Conservation (phyloP, 2,797 vertebrate genomes). For the Danio kyathit region DNA sequence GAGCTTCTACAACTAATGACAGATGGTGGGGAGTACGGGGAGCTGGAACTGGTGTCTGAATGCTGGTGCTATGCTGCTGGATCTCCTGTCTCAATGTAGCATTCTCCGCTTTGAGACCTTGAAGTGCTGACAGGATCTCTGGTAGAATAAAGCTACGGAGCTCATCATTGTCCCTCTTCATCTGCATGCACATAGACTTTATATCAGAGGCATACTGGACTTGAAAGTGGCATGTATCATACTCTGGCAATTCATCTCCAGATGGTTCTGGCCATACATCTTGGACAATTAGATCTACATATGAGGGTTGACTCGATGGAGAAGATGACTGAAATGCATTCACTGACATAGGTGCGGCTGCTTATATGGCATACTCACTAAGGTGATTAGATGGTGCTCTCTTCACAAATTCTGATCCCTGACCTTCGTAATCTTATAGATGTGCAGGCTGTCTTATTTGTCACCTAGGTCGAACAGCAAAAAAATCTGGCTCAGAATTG, state of each 20-base stretch:
- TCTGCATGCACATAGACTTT: too few species aligned
- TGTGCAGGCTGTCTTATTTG: neutral
- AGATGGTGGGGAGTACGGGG: neutral
- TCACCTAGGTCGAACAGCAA: neutral
- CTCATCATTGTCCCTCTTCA: too few species aligned
- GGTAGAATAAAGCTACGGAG: neutral
- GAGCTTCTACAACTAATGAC: neutral
- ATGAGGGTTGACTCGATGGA: too few species aligned
- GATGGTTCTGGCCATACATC: too few species aligned
- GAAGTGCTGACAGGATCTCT: neutral
- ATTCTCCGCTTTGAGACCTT: neutral
- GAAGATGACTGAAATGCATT: too few species aligned
- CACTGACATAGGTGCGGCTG: neutral
- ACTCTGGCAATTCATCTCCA: too few species aligned
- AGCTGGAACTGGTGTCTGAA: too few species aligned
- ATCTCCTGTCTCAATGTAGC: too few species aligned
- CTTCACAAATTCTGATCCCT: neutral
- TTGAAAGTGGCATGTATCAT: too few species aligned
- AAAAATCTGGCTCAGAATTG: neutral
- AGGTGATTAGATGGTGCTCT: neutral
- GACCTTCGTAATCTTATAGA: neutral
- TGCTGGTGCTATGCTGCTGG: too few species aligned
- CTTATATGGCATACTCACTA: neutral
- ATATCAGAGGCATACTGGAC: too few species aligned
- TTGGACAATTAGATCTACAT: too few species aligned